Conservation (phyloP, 2,113 vertebrate genomes). For the Scomber scombrus region DNA sequence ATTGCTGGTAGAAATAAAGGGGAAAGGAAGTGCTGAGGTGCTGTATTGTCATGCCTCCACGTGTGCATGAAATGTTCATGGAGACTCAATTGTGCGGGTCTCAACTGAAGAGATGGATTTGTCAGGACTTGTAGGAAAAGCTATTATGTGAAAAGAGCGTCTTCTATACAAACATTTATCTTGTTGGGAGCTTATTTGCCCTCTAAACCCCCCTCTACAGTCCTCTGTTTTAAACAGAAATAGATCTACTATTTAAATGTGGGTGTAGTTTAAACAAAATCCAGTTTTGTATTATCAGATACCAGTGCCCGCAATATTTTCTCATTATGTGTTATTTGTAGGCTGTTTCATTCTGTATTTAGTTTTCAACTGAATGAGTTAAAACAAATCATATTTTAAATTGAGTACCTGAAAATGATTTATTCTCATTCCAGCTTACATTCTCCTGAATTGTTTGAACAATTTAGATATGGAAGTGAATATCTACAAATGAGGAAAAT, state of each 20-base stretch:
- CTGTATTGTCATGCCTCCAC: conserved; percentile 48
- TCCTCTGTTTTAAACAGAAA: conserved; percentile 19
- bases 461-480: conserved; percentile 12
- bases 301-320: conserved; percentile 7
- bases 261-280: conserved; percentile 57
- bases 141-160: conserved; percentile 57
- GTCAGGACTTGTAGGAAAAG: conserved; percentile 79
- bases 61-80: conserved; percentile 12
- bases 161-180: conserved; percentile 66
- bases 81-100: conserved; percentile 29
- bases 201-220: conserved; percentile 3
- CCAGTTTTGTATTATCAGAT: conserved; percentile 31
- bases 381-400: conserved; percentile 25
- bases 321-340: background rate
- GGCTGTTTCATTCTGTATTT: conserved; percentile 4
- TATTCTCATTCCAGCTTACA: background rate
- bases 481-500: conserved; percentile 4
- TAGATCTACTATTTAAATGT: conserved; percentile 42
- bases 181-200: conserved; percentile 52
- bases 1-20: background rate
- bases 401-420: background rate
- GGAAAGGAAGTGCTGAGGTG: conserved; percentile 15
- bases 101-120: conserved; percentile 70
- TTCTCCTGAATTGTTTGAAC: background rate
- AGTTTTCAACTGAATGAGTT: conserved; percentile 9